Evolutionary conservation across 2,888 invertebrate species (phyloP).

Genomic region (Leptopilina drosophilae): DNA sequence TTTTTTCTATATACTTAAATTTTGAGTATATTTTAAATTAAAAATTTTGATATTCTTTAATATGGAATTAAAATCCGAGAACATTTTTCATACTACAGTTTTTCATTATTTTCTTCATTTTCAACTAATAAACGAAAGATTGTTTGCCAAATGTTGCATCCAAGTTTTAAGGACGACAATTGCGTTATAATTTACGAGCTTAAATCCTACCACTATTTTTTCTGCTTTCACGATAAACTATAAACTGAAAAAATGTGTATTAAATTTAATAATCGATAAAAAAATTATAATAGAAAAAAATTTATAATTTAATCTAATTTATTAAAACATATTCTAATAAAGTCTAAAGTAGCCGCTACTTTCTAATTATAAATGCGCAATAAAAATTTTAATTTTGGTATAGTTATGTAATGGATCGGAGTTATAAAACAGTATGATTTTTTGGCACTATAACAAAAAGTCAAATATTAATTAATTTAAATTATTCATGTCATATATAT

Average conservation of each 20-base stretch:
- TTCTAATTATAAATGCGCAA: no score
- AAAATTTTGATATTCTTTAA: neutral
- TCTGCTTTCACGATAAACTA: slow-evolving; percentile 18
- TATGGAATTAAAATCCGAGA: neutral
- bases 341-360: no score
- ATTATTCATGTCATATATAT: neutral
- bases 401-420: no score
- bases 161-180: slow-evolving; percentile 59
- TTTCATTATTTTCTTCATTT: slow-evolving; percentile 62
- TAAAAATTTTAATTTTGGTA: no score
- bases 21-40: neutral
- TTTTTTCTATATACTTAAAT: neutral
- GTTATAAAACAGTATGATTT: no score
- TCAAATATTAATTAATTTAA: no score
- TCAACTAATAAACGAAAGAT: slow-evolving; percentile 70
- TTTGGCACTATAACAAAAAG: no score
- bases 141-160: slow-evolving; percentile 76
- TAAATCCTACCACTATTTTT: slow-evolving; percentile 19
- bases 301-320: no score
- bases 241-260: slow-evolving; percentile 14
- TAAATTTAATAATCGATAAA: no score
- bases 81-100: slow-evolving; percentile 24
- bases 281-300: no score
- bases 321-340: no score
- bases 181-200: slow-evolving; percentile 64